These are phyloP conservation scores for Mesitornis unicolor DNA, from an alignment of 2,113 vertebrate species.

Conservation along the genomic window DNA sequence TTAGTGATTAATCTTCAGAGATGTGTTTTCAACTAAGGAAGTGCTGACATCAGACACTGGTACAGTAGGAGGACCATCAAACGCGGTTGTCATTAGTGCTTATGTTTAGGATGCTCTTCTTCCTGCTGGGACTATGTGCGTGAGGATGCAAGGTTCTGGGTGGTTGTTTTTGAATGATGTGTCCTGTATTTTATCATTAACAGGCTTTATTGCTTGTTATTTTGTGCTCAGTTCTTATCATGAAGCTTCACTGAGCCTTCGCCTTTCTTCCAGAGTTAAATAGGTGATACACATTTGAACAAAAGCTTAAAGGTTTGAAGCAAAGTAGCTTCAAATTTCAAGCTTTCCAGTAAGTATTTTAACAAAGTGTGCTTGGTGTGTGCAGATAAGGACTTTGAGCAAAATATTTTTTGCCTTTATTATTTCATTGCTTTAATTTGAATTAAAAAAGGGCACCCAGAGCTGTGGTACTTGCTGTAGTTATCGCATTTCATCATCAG, in stretches of 20 bases:
- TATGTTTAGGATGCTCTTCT: neutral
- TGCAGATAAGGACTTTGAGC: neutral
- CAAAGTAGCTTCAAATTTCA: neutral
- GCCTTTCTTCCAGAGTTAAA: neutral
- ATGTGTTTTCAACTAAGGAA: neutral
- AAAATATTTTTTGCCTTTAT: neutral
- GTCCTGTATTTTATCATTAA: neutral
- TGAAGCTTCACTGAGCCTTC: neutral
- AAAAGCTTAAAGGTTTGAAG: neutral
- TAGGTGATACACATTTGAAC: accelerated
- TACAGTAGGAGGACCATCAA: neutral
- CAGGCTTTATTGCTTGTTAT: neutral
- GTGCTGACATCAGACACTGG: neutral
- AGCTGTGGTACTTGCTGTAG: neutral
- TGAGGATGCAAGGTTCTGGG: neutral
- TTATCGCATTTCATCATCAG: accelerated
- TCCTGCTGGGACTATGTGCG: neutral
- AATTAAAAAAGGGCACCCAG: neutral
- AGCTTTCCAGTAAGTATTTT: neutral
- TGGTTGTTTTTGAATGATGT: neutral
- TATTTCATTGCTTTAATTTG: neutral
- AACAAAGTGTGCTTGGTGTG: neutral
- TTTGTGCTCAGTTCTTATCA: neutral
- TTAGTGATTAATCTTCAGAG: neutral
- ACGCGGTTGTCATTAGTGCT: neutral